A percentile compares a stretch with the other conserved stretches of the same genome.
Evolutionary conservation across 2,797 vertebrate genomes (phyloP).

Genomic region (Oreochromis grahami): DNA sequence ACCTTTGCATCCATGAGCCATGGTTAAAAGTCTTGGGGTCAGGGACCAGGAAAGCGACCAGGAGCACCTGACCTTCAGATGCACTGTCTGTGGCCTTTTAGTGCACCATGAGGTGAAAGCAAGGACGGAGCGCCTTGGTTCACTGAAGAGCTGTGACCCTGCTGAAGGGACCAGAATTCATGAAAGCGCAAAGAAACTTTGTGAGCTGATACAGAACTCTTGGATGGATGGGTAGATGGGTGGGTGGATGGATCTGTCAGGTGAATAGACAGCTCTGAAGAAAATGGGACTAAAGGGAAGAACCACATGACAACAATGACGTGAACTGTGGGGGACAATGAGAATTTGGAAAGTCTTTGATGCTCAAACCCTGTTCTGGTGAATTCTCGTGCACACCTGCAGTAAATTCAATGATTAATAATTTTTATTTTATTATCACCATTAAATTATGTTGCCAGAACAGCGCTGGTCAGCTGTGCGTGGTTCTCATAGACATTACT

Average conservation of each 20-base stretch:
- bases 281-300: constrained; percentile 5
- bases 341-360: constrained; percentile 9
- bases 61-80: constrained; percentile 48
- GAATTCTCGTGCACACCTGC: constrained; percentile 35
- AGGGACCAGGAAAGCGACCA: constrained; percentile 23
- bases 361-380: background rate
- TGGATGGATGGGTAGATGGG: background rate
- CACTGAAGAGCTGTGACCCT: constrained; percentile 30
- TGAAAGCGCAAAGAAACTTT: background rate
- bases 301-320: background rate
- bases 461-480: constrained; percentile 75
- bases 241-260: background rate
- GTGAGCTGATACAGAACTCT: constrained; percentile 9
- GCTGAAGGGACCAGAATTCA: constrained; percentile 28
- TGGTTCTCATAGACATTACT: constrained; percentile 63
- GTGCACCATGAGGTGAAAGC: constrained; percentile 41
- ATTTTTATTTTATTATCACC: constrained; percentile 31
- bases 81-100: constrained; percentile 51
- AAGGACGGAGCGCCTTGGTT: constrained; percentile 32
- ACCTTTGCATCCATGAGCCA: constrained; percentile 67
- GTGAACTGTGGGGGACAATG: background rate
- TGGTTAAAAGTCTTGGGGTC: constrained; percentile 60
- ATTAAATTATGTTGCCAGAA: constrained; percentile 68
- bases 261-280: constrained; percentile 22
- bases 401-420: constrained; percentile 30